Evolutionary conservation across 2,888 invertebrate genomes (phyloP), one percentile per base, ranked within the genome.

Genomic region (Dioctria rufipes): DNA sequence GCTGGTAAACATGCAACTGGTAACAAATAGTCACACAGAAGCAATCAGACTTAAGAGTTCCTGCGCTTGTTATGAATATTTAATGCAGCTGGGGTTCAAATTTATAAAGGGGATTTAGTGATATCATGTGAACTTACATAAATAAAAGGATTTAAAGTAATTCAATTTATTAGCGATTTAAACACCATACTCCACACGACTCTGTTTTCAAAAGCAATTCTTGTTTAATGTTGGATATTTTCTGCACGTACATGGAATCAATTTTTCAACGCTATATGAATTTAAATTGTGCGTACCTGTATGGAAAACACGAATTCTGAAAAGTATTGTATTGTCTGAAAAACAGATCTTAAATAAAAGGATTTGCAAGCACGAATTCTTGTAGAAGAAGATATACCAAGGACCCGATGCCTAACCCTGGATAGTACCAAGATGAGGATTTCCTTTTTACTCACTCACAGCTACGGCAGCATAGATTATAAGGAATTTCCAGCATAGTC

Each of bases 121-220:
- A 25, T 54, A 71, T 71, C 54, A 54, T 71, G 40, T 71, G 40
- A 71, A 71, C 51, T 71, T 71, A 25, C 25, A 25, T 25, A 71
- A 71, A 71, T 71, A 71, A 71, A 71, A 71, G 71, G 71, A 51
- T 71, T 71, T 71, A 54, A 5, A 6, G 51, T 71, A 71, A 71
- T 71, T 71, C 71, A 71, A 71, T 71, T 71, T 71, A 71, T 71
- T 71, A 51, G 5, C 71, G 37, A 71, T 71, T 51, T 71, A 37
- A 54, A 71, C 9, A 39, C 71, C 51, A 67, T 46, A 67, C 43
- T 46, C 67, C 43, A 13, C 63, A 63, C 37, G 49, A n/a, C 37
- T 58, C 25, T 58, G 58, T 11, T 58, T 25, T 11, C 51, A 39
- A 54, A 71, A 71, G 39, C 51, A 71, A 51, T 71, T 51, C 37